A percentile compares a stretch with the other conserved stretches of the same genome.
Evolutionary conservation across 2,888 invertebrate species (phyloP).

Genomic region (Drosophila neoperkinsi): DNA sequence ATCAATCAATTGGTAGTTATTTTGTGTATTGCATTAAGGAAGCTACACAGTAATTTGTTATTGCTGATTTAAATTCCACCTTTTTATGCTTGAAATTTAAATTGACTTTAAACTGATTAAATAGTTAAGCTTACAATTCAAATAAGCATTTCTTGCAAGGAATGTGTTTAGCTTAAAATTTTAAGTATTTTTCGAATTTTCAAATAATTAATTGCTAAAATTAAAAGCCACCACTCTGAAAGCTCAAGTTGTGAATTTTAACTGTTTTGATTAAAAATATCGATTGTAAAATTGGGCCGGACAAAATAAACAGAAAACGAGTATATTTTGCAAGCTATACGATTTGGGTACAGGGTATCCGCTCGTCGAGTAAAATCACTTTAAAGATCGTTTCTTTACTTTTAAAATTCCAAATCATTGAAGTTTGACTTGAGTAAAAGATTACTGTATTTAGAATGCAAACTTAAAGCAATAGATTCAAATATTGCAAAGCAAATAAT

Average conservation of each 20-base stretch:
- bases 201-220: not conserved
- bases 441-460: fast-evolving
- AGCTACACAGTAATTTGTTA: not conserved
- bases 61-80: not conserved
- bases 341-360: not conserved
- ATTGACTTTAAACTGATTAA: not conserved
- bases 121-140: not conserved
- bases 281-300: not conserved
- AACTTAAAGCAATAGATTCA: not conserved
- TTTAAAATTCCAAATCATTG: not conserved
- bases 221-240: fast-evolving
- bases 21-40: not conserved
- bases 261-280: not conserved
- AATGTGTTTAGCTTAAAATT: not conserved
- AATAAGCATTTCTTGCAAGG: not conserved
- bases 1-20: slow-evolving; percentile 44
- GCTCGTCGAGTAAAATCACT: not conserved
- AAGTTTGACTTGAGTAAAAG: not conserved
- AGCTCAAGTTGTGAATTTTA: not conserved
- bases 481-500: slow-evolving; percentile 22
- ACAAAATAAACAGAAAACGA: not conserved
- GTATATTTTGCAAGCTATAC: not conserved
- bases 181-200: not conserved
- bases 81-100: not conserved
- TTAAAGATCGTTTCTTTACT: not conserved